Evolutionary conservation across 64 coral and sea anemone species (phyloP).

Genomic region (Catalaphyllia jardinei): DNA sequence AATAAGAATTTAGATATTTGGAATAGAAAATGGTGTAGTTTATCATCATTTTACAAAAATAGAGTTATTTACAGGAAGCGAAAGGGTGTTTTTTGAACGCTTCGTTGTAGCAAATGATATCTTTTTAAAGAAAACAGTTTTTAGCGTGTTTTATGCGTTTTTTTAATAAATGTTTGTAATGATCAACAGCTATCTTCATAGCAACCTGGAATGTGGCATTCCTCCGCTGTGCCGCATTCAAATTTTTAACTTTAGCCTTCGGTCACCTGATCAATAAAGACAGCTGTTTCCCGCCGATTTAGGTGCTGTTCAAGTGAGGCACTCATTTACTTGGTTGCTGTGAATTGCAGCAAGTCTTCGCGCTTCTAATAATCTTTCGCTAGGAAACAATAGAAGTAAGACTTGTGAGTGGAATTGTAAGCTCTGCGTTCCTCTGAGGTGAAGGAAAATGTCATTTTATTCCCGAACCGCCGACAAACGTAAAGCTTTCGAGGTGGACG

Average conservation of each 20-base stretch:
- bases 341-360: slow-evolving; percentile 15
- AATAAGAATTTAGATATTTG: neutral
- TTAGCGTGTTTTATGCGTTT: neutral
- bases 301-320: neutral
- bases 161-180: neutral
- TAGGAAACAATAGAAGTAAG: neutral
- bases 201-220: slow-evolving; percentile 58
- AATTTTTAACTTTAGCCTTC: slow-evolving; percentile 70
- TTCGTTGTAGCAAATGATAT: neutral
- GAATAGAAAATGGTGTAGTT: neutral
- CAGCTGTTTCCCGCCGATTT: slow-evolving; percentile 99
- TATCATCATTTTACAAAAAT: neutral
- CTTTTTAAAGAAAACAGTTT: neutral
- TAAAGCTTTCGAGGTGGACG: slow-evolving; percentile 38
- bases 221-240: slow-evolving; percentile 93
- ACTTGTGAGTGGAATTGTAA: neutral
- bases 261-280: slow-evolving; percentile 94
- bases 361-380: neutral
- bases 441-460: slow-evolving; percentile 38
- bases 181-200: slow-evolving; percentile 45
- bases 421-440: neutral
- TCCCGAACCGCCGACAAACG: slow-evolving; percentile 7
- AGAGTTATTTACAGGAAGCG: neutral
- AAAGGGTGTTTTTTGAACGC: neutral
- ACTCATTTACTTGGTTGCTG: neutral